Conservation (phyloP, 1,140 invertebrate genomes). For the Oryctes rhinoceros region DNA sequence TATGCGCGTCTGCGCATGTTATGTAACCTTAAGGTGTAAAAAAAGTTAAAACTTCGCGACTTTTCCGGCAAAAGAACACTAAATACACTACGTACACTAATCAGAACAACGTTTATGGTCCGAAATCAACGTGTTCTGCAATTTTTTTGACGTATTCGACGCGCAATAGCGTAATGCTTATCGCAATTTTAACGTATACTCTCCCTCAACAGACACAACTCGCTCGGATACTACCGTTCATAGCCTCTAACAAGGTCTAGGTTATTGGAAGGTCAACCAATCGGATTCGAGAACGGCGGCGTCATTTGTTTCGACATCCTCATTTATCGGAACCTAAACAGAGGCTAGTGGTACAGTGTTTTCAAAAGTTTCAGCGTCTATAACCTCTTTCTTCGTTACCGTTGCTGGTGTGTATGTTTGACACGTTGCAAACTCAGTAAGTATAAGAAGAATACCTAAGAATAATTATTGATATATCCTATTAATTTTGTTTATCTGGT, state of each 20-base stretch:
- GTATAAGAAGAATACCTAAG: neutral
- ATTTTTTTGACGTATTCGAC: neutral
- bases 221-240: neutral
- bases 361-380: neutral
- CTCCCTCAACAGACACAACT: constrained; percentile 12
- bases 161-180: neutral
- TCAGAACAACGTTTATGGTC: no score
- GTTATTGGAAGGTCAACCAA: constrained; percentile 33
- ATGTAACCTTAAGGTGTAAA: neutral
- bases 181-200: neutral
- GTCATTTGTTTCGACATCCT: constrained; percentile 24
- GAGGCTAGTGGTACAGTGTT: constrained; percentile 23
- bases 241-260: constrained; percentile 21
- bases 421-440: neutral
- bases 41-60: no score
- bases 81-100: neutral
- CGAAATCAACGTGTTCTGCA: neutral
- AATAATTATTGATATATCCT: neutral
- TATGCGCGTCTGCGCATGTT: constrained; percentile 3
- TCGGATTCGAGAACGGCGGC: neutral
- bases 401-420: neutral
- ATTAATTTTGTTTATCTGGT: neutral
- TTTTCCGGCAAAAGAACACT: no score
- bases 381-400: neutral
- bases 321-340: neutral